Evolutionary conservation across 2,888 invertebrate genomes (phyloP).

Genomic region (Lottia scabra): DNA sequence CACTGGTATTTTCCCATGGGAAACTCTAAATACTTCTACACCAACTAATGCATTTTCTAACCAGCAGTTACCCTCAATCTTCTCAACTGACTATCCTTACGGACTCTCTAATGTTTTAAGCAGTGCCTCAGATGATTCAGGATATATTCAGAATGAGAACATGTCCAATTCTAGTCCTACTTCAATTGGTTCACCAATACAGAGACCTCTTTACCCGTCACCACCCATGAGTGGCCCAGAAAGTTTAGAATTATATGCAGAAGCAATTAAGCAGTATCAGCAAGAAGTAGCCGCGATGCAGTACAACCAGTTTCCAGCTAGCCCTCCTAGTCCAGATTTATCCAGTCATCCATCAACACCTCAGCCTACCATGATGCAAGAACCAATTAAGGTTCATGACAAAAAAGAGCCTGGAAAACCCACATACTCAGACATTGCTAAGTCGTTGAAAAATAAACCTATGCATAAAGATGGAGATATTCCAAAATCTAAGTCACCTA

Average conservation of each 20-base stretch:
- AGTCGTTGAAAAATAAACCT: conserved; percentile 44
- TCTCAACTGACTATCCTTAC: not conserved
- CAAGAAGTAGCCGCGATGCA: conserved; percentile 28
- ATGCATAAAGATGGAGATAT: conserved; percentile 19
- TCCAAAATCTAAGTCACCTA: not conserved
- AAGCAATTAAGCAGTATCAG: conserved; percentile 44
- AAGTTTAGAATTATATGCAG: conserved; percentile 47
- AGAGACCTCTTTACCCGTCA: conserved; percentile 10
- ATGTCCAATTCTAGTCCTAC: not conserved
- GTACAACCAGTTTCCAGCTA: conserved; percentile 51
- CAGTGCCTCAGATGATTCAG: conserved; percentile 9
- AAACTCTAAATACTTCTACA: conserved; percentile 23
- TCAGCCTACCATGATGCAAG: not conserved
- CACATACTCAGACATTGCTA: conserved; percentile 62
- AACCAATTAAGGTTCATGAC: not conserved
- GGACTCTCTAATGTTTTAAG: conserved; percentile 5
- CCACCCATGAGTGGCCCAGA: conserved; percentile 32
- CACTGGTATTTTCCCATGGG: conserved; percentile 24
- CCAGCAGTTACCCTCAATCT: not conserved
- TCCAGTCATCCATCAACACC: conserved; percentile 8
- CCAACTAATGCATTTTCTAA: not conserved
- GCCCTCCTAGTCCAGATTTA: conserved; percentile 6
- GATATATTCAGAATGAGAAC: not conserved
- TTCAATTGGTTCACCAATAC: not conserved
- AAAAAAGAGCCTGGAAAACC: conserved; percentile 38